Conservation (phyloP, 1,140 invertebrate genomes). For the Trichonephila clavata region DNA sequence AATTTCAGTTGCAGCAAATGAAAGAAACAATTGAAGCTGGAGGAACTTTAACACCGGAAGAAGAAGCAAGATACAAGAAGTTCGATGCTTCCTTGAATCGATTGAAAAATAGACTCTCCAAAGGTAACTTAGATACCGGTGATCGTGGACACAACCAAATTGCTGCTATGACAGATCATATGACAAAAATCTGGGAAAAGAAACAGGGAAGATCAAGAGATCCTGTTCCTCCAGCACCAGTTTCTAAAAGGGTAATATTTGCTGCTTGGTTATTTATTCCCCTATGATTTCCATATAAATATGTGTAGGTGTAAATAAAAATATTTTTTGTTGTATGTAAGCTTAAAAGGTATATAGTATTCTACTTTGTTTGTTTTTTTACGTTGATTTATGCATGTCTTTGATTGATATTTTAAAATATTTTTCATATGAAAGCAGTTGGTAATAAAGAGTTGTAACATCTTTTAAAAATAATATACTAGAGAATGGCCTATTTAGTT, state of each 20-base stretch:
- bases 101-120: constrained; percentile 90
- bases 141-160: constrained; percentile 90
- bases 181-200: constrained; percentile 82
- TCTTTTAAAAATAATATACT: no score
- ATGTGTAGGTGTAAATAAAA: no score
- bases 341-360: no score
- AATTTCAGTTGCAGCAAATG: constrained; percentile 69
- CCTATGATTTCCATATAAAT: no score
- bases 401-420: no score
- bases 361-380: no score
- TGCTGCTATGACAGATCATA: constrained; percentile 88
- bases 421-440: no score
- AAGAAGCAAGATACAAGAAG: constrained; percentile 85
- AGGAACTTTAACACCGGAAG: constrained; percentile 77
- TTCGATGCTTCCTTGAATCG: constrained; percentile 91
- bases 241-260: constrained; percentile 38
- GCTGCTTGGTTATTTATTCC: neutral
- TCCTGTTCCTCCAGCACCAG: constrained; percentile 61
- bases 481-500: no score
- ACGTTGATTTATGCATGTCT: no score
- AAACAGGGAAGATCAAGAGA: constrained; percentile 53
- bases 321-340: no score
- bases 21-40: constrained; percentile 64
- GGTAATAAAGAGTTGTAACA: no score
- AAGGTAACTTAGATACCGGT: constrained; percentile 87